phyloP scores from a whole-genome alignment of 2,113 vertebrate genomes.

The Struthidea cinerea region DNA sequence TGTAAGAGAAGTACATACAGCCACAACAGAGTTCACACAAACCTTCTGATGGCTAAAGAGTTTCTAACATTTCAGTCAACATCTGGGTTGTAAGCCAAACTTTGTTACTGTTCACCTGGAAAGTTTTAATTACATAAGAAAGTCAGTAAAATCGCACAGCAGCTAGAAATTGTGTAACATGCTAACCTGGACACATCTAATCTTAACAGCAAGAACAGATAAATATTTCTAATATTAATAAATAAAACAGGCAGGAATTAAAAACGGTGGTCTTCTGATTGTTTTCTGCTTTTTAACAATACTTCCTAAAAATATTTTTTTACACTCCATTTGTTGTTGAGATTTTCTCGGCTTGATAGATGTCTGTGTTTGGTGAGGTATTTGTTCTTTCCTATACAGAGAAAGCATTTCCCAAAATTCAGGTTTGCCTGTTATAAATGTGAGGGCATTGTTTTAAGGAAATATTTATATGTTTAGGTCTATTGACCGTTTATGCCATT shows the following conservation, averaged over 20 bases:
- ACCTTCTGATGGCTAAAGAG: neutral
- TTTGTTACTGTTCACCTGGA: neutral
- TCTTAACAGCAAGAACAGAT: neutral
- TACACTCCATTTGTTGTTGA: neutral
- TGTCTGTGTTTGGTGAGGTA: neutral
- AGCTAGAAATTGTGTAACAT: neutral
- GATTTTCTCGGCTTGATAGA: neutral
- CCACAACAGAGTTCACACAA: neutral
- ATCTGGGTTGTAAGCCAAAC: neutral
- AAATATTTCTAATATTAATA: neutral
- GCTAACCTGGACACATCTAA: neutral
- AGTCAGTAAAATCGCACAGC: neutral
- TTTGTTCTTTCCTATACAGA: neutral
- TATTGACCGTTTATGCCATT: constrained; percentile 41
- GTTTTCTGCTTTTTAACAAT: neutral
- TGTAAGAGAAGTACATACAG: neutral
- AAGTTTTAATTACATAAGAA: neutral
- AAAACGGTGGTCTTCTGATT: neutral
- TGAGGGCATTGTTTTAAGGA: constrained; percentile 8
- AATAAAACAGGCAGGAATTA: neutral
- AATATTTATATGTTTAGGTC: constrained; percentile 63
- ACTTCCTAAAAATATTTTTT: neutral
- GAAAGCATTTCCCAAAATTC: neutral
- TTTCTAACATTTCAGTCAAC: neutral
- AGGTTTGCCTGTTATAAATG: neutral